Conservation (phyloP, 2,888 invertebrate genomes). For the Eupsilia transversa region DNA sequence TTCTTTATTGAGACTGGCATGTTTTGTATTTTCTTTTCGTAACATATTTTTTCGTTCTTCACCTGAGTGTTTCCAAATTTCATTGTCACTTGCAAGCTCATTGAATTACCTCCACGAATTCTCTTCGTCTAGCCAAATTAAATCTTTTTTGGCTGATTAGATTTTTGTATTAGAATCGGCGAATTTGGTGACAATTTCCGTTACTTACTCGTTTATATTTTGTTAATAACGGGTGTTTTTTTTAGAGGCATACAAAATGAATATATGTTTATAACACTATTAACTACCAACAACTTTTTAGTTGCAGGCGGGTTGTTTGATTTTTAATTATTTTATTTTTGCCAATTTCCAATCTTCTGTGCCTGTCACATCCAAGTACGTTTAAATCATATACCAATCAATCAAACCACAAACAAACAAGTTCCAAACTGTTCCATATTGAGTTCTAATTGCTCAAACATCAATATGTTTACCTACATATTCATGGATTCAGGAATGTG, state of each 20-base stretch:
- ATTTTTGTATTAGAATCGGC: neutral
- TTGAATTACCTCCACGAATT: conserved; percentile 5
- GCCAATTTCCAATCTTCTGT: too few relatives aligned
- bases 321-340: too few relatives aligned
- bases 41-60: neutral
- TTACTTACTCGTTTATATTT: neutral
- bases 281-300: too few relatives aligned
- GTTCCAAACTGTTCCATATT: neutral
- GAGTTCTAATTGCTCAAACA: neutral
- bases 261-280: too few relatives aligned
- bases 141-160: neutral
- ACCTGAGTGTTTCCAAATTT: neutral
- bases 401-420: too few relatives aligned
- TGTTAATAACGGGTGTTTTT: too few relatives aligned
- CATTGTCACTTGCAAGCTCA: neutral
- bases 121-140: neutral
- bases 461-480: neutral
- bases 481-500: conserved; percentile 8
- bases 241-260: too few relatives aligned
- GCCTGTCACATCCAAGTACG: neutral
- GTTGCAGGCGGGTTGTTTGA: too few relatives aligned
- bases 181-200: neutral
- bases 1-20: neutral
- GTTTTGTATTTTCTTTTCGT: neutral
- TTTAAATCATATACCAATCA: neutral